Evolutionary conservation across 92 coral and sea anemone genomes (phyloP), one percentile per base, ranked within the genome.

Genomic region (Ricordea florida): DNA sequence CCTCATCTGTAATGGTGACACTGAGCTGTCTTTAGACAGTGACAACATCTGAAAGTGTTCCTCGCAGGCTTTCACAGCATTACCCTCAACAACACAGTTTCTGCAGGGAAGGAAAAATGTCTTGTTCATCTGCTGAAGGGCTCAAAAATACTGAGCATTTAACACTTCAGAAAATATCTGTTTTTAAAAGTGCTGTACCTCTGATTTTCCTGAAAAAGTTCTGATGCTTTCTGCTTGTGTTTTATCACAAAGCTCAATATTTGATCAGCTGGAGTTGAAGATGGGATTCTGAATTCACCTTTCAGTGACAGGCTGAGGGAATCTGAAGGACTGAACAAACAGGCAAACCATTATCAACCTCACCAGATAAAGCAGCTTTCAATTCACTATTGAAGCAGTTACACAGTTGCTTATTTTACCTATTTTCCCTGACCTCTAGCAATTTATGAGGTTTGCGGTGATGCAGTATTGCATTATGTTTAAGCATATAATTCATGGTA

Each of bases 221-320:
- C 67, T 49, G 67, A 16, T 4, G 96, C 83, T 30, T 82, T 50
- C 35, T 73, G 78, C 75, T 73, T 87, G 74, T 87, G 80, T 49
- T 87, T 78, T 4, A 61, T 59, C 37, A 90, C 68, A 36, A 90
- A 90, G 65, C 87, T 87, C 62, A 89, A 41, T 33, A 90, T 64
- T 13, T 72, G 24, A 34, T 87, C 92, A 50, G 78, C 56, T 15
- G 96, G 85, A 28, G 82, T 71, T 14, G 92, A 82, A 0, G 96
- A 68, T 28, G 96, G 96, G 13, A 90, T 83, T 18, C 73, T 62
- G 55, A 90, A 86, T 62, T 82, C 79, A 23, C 96, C 96, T 82
- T 82, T 59, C 25, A 62, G 69, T 17, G 96, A 90, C 52, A 90
- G 68, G 57, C 90, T 82, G 61, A 90, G 61, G 1, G 96, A 83